Base-by-base conservation (phyloP, 2,888 invertebrate species). In the Drosophila anomalata region DNA sequence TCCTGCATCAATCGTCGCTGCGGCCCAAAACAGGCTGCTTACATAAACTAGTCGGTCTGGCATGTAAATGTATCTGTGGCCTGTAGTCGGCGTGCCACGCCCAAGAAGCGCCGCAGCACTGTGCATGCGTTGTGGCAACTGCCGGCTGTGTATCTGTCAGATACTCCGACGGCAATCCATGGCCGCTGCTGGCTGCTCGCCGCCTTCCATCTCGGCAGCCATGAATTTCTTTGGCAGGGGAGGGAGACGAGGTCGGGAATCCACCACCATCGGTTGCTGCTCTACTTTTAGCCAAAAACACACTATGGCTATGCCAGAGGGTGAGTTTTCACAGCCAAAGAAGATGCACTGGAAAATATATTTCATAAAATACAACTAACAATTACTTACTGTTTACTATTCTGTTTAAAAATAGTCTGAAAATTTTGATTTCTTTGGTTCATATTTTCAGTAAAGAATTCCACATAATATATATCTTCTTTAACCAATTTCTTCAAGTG, bases 111-210 rank as follows among this genome's bases (percentile, higher is more conserved):
- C 51, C 53, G 44, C 50, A 61, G 44, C 50, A 61, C 73, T 54
- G 71, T 72, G 73, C 81, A 80, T 84, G 87, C 85, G 79, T 81
- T 84, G 59, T 63, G 59, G 36, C 68, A n/a, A 20, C 47, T 33
- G 39, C 14, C 68, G 44, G 50, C 61, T 48, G 58, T 46, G 77
- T 79, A 78, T 88, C 78, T 73, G 63, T 75, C 62, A 63, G 62
- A 73, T 76, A 72, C 60, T 31, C 87, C 89, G 88, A 75, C 89
- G 89, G 87, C 84, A 79, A 72, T 41, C 57, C 63, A 87, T 79
- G 78, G 83, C 71, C 58, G 75, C 61, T 54, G 66, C 51, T 62
- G 14, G 36, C 39, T 46, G 59, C 51, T 62, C 14, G 36, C 39
- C 46, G 59, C 22, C 41, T 29, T 17, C 31, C 48, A 20, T 8